Evolutionary conservation across 2,113 vertebrate genomes (phyloP).

Genomic region (Spea bombifrons): DNA sequence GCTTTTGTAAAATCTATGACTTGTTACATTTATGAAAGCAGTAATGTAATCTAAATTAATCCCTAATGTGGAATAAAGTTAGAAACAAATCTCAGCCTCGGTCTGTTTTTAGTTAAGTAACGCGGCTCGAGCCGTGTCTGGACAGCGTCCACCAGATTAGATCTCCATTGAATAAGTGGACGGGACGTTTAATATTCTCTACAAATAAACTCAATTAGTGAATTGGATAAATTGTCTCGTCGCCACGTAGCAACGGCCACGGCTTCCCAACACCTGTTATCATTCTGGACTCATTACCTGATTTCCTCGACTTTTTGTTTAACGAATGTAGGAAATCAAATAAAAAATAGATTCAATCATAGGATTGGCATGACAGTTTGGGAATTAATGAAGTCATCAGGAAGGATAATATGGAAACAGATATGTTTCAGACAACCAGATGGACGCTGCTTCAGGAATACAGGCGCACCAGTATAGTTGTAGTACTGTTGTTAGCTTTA

Average conservation of each 20-base stretch:
- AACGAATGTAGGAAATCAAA: background rate
- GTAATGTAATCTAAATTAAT: slow-evolving; percentile 24
- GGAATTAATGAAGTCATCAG: slow-evolving; percentile 9
- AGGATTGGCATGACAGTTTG: background rate
- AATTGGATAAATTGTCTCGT: background rate
- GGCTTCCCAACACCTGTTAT: background rate
- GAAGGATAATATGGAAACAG: background rate
- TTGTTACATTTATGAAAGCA: slow-evolving; percentile 26
- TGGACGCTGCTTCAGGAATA: background rate
- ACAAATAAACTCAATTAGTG: background rate
- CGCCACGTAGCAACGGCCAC: background rate
- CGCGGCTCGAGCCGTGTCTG: slow-evolving; percentile 12
- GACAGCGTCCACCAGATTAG: background rate
- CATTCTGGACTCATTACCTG: background rate
- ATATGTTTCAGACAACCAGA: background rate
- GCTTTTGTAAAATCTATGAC: slow-evolving; percentile 27
- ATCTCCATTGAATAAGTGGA: background rate
- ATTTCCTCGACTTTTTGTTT: background rate
- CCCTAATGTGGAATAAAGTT: slow-evolving; percentile 34
- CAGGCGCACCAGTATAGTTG: no score
- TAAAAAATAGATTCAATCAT: background rate
- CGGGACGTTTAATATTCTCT: background rate
- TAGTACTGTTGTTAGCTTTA: no score
- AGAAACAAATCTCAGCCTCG: background rate
- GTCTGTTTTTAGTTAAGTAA: slow-evolving; percentile 27